A percentile compares a stretch with the other conserved stretches of the same genome.
Evolutionary conservation across 2,797 vertebrate species (phyloP).

Genomic region (Pantherophis alleghaniensis): DNA sequence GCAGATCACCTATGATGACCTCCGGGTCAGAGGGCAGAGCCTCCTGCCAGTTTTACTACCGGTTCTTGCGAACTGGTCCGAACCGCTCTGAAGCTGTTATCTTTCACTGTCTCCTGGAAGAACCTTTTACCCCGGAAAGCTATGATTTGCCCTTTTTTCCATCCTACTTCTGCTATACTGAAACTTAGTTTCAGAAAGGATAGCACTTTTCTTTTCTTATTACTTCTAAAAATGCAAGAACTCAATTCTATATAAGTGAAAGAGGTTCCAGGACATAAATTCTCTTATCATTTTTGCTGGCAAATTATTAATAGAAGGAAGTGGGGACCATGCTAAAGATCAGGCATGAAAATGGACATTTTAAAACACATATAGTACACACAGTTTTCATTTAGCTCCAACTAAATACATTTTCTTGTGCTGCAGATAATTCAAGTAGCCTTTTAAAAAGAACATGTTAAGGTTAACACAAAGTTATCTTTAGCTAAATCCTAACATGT

Average conservation of each 20-base stretch:
- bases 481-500: conserved; percentile 50
- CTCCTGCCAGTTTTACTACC: too few species aligned
- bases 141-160: not conserved
- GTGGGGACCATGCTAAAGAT: not conserved
- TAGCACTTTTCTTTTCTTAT: not conserved
- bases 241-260: not conserved
- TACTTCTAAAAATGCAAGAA: not conserved
- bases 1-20: too few species aligned
- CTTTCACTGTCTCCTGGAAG: not conserved
- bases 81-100: not conserved
- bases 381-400: not conserved
- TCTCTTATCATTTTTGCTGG: fast-evolving
- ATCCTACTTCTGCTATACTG: not conserved
- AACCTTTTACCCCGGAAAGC: not conserved
- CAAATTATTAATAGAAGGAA: not conserved
- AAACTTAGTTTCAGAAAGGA: not conserved
- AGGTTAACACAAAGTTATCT: conserved; percentile 55
- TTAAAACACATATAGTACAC: not conserved
- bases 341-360: conserved; percentile 11
- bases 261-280: not conserved
- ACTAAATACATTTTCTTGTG: conserved; percentile 28
- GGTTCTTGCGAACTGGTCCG: too few species aligned
- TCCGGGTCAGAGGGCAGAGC: too few species aligned
- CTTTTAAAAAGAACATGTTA: conserved; percentile 37
- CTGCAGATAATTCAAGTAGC: conserved; percentile 25